Percentiles rank a stretch among this genome's conserved stretches.
Conservation (phyloP, 2,797 vertebrate genomes). For the Gymnothorax javanicus region DNA sequence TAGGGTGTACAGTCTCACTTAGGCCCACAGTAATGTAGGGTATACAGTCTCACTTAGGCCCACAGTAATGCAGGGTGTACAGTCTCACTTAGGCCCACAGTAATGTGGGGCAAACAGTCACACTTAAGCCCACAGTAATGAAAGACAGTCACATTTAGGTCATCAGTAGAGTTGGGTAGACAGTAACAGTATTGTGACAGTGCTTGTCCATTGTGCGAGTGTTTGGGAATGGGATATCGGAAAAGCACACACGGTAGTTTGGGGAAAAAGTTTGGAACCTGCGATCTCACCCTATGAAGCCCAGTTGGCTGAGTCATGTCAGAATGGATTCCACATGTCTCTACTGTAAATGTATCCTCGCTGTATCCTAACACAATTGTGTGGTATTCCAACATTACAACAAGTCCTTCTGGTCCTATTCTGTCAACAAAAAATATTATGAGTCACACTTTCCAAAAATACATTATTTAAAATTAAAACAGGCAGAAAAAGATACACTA, state of each 20-base stretch:
- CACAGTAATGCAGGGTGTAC: no score
- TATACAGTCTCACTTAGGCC: no score
- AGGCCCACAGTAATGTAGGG: no score
- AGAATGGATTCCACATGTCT: conserved; percentile 77
- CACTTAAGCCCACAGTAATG: no score
- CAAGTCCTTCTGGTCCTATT: conserved; percentile 33
- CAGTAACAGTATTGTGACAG: no score
- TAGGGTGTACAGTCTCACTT: no score
- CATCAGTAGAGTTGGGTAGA: no score
- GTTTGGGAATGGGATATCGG: not conserved
- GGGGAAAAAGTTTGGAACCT: not conserved
- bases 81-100: no score
- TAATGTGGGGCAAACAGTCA: no score
- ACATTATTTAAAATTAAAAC: not conserved
- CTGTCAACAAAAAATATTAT: conserved; percentile 19
- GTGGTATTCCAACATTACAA: conserved; percentile 64
- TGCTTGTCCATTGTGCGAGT: no score
- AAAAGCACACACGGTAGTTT: not conserved
- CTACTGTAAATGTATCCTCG: conserved; percentile 71
- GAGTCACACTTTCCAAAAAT: not conserved
- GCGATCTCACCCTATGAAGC: not conserved
- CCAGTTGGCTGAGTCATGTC: conserved; percentile 46
- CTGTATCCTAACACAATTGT: conserved; percentile 70
- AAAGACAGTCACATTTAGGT: no score
- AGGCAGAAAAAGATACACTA: not conserved